These are phyloP conservation scores for Drosophila ironensis DNA, from an alignment of 1,140 invertebrate genomes.

Conservation along the genomic window DNA sequence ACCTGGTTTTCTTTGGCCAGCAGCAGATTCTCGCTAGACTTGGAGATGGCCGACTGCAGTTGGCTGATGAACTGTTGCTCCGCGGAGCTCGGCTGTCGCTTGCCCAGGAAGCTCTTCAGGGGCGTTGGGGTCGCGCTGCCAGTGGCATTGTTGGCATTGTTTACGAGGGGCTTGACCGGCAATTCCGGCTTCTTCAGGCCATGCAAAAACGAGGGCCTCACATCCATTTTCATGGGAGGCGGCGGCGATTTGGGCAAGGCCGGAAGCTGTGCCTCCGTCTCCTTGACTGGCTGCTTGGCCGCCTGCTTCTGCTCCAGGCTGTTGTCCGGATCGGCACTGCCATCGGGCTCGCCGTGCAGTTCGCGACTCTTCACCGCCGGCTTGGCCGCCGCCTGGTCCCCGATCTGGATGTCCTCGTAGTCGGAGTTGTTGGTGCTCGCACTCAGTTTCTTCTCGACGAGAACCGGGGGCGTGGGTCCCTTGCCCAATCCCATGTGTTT, in stretches of 20 bases:
- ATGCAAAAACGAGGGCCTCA: conserved; percentile 88
- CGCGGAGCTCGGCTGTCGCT: conserved; percentile 54
- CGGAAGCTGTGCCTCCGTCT: conserved; percentile 81
- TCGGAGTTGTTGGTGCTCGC: conserved; percentile 80
- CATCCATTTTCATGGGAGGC: conserved; percentile 83
- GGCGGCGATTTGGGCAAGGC: conserved; percentile 86
- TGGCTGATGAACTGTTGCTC: conserved; percentile 83
- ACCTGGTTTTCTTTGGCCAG: conserved; percentile 37
- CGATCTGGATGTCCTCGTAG: conserved; percentile 81
- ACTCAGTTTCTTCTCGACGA: conserved; percentile 72
- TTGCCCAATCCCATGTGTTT: conserved; percentile 51
- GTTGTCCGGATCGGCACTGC: conserved; percentile 89
- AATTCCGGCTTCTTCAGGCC: conserved; percentile 86
- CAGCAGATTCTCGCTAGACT: conserved; percentile 63
- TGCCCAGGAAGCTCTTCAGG: conserved; percentile 59
- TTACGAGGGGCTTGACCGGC: conserved; percentile 84
- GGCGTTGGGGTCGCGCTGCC: conserved; percentile 31
- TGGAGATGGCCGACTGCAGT: conserved; percentile 82
- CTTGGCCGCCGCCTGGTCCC: conserved; percentile 57
- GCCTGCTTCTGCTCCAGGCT: conserved; percentile 68
- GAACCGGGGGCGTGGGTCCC: conserved; percentile 14
- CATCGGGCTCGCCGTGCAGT: conserved; percentile 90
- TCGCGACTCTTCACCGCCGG: conserved; percentile 86
- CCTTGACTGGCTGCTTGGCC: conserved; percentile 4
- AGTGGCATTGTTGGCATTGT: conserved; percentile 15